Evolutionary conservation across 2,113 vertebrate genomes (phyloP).

Genomic region (Anoura caudifer): DNA sequence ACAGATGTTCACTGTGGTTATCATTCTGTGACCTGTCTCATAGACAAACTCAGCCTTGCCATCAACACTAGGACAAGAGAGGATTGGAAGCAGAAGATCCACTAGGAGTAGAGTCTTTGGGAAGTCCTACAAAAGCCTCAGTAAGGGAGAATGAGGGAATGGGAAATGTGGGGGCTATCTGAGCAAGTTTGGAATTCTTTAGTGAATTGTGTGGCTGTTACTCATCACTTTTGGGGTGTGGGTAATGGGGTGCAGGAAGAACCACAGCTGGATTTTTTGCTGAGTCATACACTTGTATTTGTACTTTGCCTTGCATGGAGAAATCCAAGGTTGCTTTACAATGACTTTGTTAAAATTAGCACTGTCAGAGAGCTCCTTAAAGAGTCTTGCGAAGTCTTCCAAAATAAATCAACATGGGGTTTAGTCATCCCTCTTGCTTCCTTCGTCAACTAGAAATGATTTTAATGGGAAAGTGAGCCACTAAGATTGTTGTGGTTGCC

Average conservation of each 20-base stretch:
- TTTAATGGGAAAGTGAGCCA: slow-evolving; percentile 15
- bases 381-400: slow-evolving; percentile 39
- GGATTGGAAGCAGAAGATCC: background rate
- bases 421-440: slow-evolving; percentile 48
- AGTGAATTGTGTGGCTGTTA: slow-evolving; percentile 15
- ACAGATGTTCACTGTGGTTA: background rate
- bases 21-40: background rate
- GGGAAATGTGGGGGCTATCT: background rate
- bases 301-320: slow-evolving; percentile 38
- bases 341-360: slow-evolving; percentile 70
- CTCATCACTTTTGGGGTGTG: background rate
- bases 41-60: background rate
- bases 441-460: slow-evolving; percentile 28
- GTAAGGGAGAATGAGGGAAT: background rate
- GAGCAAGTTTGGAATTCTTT: slow-evolving; percentile 25
- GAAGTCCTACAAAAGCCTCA: background rate
- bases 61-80: background rate
- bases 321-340: slow-evolving; percentile 67
- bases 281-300: slow-evolving; percentile 58
- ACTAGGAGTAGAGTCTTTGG: background rate
- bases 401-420: slow-evolving; percentile 64
- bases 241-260: background rate
- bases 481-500: background rate
- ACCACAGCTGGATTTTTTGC: slow-evolving; percentile 50
- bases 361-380: slow-evolving; percentile 54